Base-by-base conservation (phyloP, 2,888 invertebrate species). In the Microchrysa polita region DNA sequence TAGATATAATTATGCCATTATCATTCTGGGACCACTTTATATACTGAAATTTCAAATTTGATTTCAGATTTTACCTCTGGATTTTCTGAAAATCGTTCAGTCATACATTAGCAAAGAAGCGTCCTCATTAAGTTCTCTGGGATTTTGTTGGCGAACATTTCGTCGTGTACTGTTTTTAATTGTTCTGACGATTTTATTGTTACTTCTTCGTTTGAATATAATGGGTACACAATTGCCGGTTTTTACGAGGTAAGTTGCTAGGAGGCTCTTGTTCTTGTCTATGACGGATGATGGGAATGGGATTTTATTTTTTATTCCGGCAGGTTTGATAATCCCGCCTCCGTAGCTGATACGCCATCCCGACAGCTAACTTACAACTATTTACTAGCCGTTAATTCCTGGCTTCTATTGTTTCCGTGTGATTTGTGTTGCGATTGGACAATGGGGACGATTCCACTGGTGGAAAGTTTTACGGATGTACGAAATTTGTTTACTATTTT, bases 351-450 rank as follows among this genome's bases (percentile, higher is more conserved):
- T 7, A 90, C 93, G 9, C 97, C 97, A 20, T 86, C 89, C 34
- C 88, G 96, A 76, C 97, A 97, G 82, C 86, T 98, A 74, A 96
- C 97, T 16, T 97, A 94, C 86, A 94, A 95, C 83, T 97, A 97
- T 86, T 88, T 98, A 78, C 91, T 96, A 76, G 93, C 95, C 69
- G 88, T 97, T 77, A 98, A 98, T 86, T 88, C 93, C 72, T 96
- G 96, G 94, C 87, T 98, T 77, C 87, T 98, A 77, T 88, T 97
- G 72, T 91, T 94, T 81, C 98, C 98, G 1, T 93, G 93, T 78
- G 90, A 93, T 79, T 88, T 98, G 73, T 97, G 97, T 86, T 97
- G 97, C 85, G 98, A 98, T 86, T 98, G 97, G 97, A 98, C 97
- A 60, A 98, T 98, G 98, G 97, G 84, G 20, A 84, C 84, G 23